A percentile compares a stretch with the other conserved stretches of the same genome.
Evolutionary conservation across 2,113 vertebrate species (phyloP).

Genomic region (Podiceps cristatus): DNA sequence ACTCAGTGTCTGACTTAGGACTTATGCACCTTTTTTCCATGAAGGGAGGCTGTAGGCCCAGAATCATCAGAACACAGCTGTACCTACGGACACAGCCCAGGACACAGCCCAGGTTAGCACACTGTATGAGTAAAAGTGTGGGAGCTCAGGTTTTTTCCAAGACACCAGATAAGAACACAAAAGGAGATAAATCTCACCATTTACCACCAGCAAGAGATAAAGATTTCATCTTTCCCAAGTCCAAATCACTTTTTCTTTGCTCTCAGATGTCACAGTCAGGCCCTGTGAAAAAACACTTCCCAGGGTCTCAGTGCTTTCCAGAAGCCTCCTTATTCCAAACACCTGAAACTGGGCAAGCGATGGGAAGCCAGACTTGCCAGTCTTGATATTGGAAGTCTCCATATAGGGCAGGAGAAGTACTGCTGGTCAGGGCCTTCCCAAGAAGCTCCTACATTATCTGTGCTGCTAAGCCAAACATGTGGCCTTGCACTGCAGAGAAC

Average conservation of each 20-base stretch:
- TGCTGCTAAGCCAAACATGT: neutral
- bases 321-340: neutral
- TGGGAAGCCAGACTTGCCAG: neutral
- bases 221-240: neutral
- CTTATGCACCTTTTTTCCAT: neutral
- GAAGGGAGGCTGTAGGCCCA: neutral
- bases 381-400: neutral
- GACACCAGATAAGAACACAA: neutral
- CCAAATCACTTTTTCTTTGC: neutral
- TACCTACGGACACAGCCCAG: neutral
- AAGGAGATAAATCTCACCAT: neutral
- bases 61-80: neutral
- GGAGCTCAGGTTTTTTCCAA: neutral
- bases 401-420: neutral
- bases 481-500: neutral
- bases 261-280: neutral
- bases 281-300: neutral
- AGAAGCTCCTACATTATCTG: neutral
- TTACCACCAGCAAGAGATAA: neutral
- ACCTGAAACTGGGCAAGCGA: neutral
- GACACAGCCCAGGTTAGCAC: neutral
- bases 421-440: neutral
- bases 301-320: neutral
- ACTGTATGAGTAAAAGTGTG: neutral
- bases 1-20: neutral